Base-by-base conservation (phyloP, 2,888 invertebrate species). In the Aplocera efformata region DNA sequence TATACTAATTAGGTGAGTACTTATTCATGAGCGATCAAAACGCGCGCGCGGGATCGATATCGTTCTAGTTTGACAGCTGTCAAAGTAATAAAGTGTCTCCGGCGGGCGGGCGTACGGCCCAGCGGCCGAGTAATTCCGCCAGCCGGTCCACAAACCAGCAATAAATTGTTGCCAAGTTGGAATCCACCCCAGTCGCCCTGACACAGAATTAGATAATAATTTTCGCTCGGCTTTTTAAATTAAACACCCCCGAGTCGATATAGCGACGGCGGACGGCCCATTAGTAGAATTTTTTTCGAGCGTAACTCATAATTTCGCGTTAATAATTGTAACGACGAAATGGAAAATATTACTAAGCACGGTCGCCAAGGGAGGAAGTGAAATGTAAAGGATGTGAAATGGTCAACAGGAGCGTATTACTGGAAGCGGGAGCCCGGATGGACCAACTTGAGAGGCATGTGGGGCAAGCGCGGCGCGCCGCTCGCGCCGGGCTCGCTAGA, bases 361-460 rank as follows among this genome's bases (percentile, higher is more conserved):
- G 36, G 43, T 44, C 48, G 30, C 32, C 33, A 41, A 44, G 38
- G 13, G 11, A 23, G 27, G 30, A 23, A 32, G 34, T 43, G 31
- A 26, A 45, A 45, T 46, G 23, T 44, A 48, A 37, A 53, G 20
- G 35, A 46, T 60, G 41, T 63, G 37, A 38, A 57, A 50, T 58
- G 46, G 51, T 63, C 73, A 51, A 76, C 84, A 92, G 92, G 93
- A 66, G 90, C 92, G 55, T 88, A 82, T 67, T 93, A 93, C 92
- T 94, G 93, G 67, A 94, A 94, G 79, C 90, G 94, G 45, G 93
- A 94, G 65, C 93, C 93, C 7, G 93, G 92, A 71, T 94, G 94
- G 94, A 93, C 92, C 70, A 94, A 94, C 73, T 84, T 94, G 58
- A 92, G 93, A 78, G 94, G 94, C 45, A 91, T 94, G 78, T 94